These are phyloP conservation scores for Drosophila subpulchrella DNA, from an alignment of 1,140 invertebrate species.

Conservation along the genomic window DNA sequence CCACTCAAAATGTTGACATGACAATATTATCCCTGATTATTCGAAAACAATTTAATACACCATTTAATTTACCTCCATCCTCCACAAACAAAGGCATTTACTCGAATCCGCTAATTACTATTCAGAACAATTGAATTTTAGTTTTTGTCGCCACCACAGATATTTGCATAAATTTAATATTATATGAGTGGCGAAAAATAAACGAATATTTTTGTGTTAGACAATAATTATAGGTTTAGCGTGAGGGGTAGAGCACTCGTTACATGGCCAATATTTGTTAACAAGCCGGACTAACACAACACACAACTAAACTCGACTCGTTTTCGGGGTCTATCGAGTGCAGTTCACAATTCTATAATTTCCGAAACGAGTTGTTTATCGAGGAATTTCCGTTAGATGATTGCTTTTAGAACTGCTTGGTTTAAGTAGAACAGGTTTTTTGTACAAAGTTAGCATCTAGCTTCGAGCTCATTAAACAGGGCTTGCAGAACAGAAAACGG, in stretches of 20 bases:
- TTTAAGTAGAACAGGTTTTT: slow-evolving; percentile 21
- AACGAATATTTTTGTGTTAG: slow-evolving; percentile 46
- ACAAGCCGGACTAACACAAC: slow-evolving; percentile 43
- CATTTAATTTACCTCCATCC: not conserved
- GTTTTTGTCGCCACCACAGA: slow-evolving; percentile 18
- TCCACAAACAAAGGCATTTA: not conserved
- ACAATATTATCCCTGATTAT: slow-evolving; percentile 5
- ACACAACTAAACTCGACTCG: slow-evolving; percentile 11
- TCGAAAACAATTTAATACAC: not conserved
- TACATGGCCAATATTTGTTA: slow-evolving; percentile 70
- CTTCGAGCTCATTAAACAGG: slow-evolving; percentile 67
- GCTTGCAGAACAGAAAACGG: not conserved
- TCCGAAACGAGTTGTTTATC: slow-evolving; percentile 4
- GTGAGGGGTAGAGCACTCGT: not conserved
- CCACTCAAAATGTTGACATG: not conserved
- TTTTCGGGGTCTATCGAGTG: slow-evolving; percentile 23
- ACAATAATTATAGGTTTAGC: slow-evolving; percentile 51
- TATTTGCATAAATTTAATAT: slow-evolving; percentile 57
- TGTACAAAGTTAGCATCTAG: slow-evolving; percentile 15
- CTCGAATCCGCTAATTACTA: slow-evolving; percentile 24
- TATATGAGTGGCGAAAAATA: slow-evolving; percentile 27
- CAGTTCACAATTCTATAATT: slow-evolving; percentile 29
- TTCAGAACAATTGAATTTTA: slow-evolving; percentile 19
- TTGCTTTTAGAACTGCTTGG: not conserved
- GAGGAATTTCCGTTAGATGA: slow-evolving; percentile 21